A percentile compares a stretch with the other conserved stretches of the same genome.
These are phyloP conservation scores for Scotopteryx bipunctaria DNA, from an alignment of 2,888 invertebrate genomes.

Conservation along the genomic window DNA sequence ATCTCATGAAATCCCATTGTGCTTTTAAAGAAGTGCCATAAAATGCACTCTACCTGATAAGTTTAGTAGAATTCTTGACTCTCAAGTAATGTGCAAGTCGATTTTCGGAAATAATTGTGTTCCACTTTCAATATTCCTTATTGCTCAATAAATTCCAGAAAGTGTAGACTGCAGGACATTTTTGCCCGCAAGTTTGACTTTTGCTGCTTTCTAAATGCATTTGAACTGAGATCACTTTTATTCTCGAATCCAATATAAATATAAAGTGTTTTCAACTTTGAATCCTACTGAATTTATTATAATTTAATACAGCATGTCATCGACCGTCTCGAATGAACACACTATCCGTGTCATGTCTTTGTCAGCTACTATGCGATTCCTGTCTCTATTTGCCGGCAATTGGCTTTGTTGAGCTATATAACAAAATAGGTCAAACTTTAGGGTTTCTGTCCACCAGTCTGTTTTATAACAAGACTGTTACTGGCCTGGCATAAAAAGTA, in stretches of 20 bases:
- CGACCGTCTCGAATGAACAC: background rate
- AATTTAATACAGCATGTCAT: too few species aligned
- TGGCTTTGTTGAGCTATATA: conserved; percentile 8
- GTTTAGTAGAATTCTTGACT: background rate
- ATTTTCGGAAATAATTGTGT: too few species aligned
- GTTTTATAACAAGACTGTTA: too few species aligned
- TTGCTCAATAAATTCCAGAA: conserved; percentile 8
- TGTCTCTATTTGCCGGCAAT: background rate
- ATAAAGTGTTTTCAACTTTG: too few species aligned
- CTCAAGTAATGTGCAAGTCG: background rate
- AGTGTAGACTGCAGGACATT: conserved; percentile 2
- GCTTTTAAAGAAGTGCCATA: background rate
- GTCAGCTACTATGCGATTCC: conserved; percentile 1
- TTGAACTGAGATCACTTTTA: background rate
- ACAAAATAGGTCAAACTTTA: conserved; percentile 21
- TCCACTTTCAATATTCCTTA: conserved; percentile 1
- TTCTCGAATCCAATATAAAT: background rate
- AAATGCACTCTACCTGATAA: background rate
- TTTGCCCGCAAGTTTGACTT: conserved; percentile 2
- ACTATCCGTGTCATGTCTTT: conserved; percentile 1
- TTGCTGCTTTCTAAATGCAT: background rate
- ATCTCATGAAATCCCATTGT: conserved; percentile 18
- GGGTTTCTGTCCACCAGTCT: too few species aligned
- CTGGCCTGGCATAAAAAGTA: too few species aligned
- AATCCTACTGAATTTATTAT: too few species aligned